Conservation (phyloP, 2,113 vertebrate species). For the cat (Felis catus) region F.catus_Fca126_mat1.0 CM031425.1:52009001-52009500, state of each 20-base stretch:
- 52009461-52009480: neutral
- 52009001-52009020: rapidly evolving
- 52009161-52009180: neutral
- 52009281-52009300: neutral
- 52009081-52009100: neutral
- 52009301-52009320: neutral
- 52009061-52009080: neutral
- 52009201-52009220: neutral
- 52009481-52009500: neutral
- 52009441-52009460: neutral
- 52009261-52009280: neutral
- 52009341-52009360: neutral
- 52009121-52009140: neutral
- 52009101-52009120: neutral
- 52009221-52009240: neutral
- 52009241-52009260: neutral
- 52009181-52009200: neutral
- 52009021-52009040: neutral
- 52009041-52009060: neutral
- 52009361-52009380: neutral
- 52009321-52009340: neutral
- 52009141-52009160: neutral
- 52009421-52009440: neutral
- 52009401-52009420: neutral
- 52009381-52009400: neutral